Conservation (phyloP, 2,113 vertebrate species). For the Erinaceus europaeus region DNA sequence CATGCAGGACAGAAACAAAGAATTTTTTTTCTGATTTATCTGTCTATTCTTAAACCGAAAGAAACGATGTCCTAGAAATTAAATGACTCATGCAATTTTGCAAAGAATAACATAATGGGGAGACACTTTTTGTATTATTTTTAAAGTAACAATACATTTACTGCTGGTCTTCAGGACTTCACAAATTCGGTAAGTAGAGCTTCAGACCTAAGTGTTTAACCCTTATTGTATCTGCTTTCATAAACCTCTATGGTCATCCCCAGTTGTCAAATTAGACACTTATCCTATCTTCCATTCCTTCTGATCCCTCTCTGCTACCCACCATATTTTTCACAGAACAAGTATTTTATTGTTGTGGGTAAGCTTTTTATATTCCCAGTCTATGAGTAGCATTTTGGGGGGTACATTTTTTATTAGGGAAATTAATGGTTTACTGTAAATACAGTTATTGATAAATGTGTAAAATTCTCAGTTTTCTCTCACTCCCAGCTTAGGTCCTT, state of each 20-base stretch:
- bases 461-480: too few relatives aligned
- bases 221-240: background rate
- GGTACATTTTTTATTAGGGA: too few relatives aligned
- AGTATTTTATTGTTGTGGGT: too few relatives aligned
- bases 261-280: background rate
- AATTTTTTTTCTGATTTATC: background rate
- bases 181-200: background rate
- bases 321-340: background rate
- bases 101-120: background rate
- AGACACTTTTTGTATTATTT: background rate
- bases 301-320: background rate
- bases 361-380: too few relatives aligned
- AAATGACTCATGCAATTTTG: background rate
- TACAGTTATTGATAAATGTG: too few relatives aligned
- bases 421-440: too few relatives aligned
- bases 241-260: background rate
- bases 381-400: too few relatives aligned
- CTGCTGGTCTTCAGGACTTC: too few relatives aligned
- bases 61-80: background rate
- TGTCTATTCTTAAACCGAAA: background rate
- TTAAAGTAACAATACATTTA: background rate
- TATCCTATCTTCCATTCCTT: background rate
- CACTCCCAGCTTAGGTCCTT: too few relatives aligned
- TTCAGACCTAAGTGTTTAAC: background rate
- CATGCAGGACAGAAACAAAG: background rate